Conservation (phyloP, 2,888 invertebrate genomes). For the Drosophila hamatofila region DNA sequence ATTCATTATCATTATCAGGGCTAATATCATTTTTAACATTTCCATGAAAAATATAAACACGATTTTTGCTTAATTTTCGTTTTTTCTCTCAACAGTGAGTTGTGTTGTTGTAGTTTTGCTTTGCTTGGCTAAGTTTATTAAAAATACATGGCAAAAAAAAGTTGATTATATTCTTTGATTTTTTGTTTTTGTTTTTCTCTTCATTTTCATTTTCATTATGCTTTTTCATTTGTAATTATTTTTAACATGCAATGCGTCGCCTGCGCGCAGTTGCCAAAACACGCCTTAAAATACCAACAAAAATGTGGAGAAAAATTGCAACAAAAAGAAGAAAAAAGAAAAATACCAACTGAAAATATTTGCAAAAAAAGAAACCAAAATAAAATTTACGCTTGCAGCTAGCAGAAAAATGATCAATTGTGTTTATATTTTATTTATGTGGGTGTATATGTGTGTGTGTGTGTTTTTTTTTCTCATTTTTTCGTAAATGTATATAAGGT, state of each 20-base stretch:
- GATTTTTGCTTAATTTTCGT: constrained; percentile 29
- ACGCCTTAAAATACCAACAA: constrained; percentile 10
- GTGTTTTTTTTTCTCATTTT: constrained; percentile 6
- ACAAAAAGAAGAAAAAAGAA: neutral
- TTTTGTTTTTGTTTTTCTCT: constrained; percentile 1
- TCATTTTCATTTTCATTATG: too few relatives aligned
- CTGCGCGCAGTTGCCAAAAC: constrained; percentile 57
- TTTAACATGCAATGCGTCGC: constrained; percentile 49
- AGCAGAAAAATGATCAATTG: constrained; percentile 36
- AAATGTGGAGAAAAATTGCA: constrained; percentile 5
- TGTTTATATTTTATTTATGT: constrained; percentile 40
- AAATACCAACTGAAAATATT: constrained; percentile 4
- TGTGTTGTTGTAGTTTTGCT: neutral
- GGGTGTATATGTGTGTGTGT: constrained; percentile 19
- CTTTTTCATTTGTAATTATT: constrained; percentile 11
- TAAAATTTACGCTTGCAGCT: constrained; percentile 48
- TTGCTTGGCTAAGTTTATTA: constrained; percentile 39
- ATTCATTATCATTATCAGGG: constrained; percentile 11
- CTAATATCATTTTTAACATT: constrained; percentile 21
- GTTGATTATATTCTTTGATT: constrained; percentile 41
- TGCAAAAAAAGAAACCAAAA: constrained; percentile 14
- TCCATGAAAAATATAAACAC: constrained; percentile 54
- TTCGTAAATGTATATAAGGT: constrained; percentile 49
- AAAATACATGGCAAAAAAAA: constrained; percentile 58
- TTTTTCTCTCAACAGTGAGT: constrained; percentile 20